Base-by-base conservation (phyloP, 2,797 vertebrate genomes). In the Lemur catta region DNA sequence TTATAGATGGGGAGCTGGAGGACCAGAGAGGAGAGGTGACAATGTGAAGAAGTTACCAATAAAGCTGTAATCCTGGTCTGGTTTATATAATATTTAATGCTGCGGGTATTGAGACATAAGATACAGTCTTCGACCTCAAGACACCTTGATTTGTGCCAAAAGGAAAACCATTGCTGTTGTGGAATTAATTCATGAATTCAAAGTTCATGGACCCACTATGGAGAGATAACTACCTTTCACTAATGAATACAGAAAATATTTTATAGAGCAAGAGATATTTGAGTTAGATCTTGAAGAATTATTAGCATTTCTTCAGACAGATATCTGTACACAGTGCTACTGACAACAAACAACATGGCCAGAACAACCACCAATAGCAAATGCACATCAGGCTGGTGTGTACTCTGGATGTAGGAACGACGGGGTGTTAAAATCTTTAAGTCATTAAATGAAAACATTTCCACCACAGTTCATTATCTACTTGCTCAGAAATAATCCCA, bases 391-490 rank as follows among this genome's bases (percentile, higher is more conserved):
- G 24, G n/a, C 20, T 79, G 24, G 38, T 43, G 30, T 78, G 38
- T n/a, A 33, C 3, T 71, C 43, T 76, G 63, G 30, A 69, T 18
- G 17, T 13, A 72, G 11, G 26, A 18, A 89, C 30, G 50, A 75
- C 17, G 24, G 11, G n/a, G 12, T 74, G 30, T 61, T 38, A 50
- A 90, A 65, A 50, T 35, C 48, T 85, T 35, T 63, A 67, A 57
- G 20, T 84, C 33, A 80, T 84, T 24, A 22, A 85, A 72, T 26
- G 50, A 94, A 96, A 94, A 78, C 72, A 92, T 57, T 78, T 95
- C n/a, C 7, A 69, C 63, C 30, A 81, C 6, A 92, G 20, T 43
- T 57, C 78, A 30, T 82, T 82, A 86, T 15, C 2, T 67, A 52
- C n/a, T 82, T 52, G 38, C 15, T 92, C 38, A 74, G 76, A 79